Evolutionary conservation across 2,113 vertebrate genomes (phyloP).

Genomic region (Mustelus asterias): DNA sequence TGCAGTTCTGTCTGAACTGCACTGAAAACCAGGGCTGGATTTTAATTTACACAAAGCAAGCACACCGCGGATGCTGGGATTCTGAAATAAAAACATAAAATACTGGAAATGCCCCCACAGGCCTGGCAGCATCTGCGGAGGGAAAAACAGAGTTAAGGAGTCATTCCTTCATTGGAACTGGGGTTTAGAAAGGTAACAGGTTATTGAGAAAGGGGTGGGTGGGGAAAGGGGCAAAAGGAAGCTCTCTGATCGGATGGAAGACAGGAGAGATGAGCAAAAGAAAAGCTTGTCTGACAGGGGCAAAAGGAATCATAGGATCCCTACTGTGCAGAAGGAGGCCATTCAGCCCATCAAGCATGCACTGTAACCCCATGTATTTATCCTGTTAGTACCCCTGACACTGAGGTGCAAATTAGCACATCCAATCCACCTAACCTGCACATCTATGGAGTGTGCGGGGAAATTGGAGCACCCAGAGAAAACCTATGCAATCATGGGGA

Average conservation of each 20-base stretch:
- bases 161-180: not conserved
- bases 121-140: not conserved
- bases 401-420: too few relatives aligned
- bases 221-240: not conserved
- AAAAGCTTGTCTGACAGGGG: not conserved
- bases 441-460: too few relatives aligned
- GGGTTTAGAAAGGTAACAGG: not conserved
- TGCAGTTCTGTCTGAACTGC: not conserved
- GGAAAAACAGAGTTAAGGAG: not conserved
- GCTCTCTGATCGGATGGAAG: not conserved
- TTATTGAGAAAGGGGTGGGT: not conserved
- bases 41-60: not conserved
- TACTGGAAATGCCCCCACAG: not conserved
- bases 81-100: not conserved
- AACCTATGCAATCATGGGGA: too few relatives aligned
- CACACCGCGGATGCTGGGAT: not conserved
- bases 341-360: too few relatives aligned
- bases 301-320: not conserved
- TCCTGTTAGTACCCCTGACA: too few relatives aligned
- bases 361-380: too few relatives aligned
- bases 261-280: not conserved
- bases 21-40: not conserved
- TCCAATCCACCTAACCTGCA: too few relatives aligned
- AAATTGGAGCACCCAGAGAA: too few relatives aligned
- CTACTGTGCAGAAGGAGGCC: too few relatives aligned